Evolutionary conservation across 2,797 vertebrate species (phyloP).

Genomic region (Zenarchopterus dispar): DNA sequence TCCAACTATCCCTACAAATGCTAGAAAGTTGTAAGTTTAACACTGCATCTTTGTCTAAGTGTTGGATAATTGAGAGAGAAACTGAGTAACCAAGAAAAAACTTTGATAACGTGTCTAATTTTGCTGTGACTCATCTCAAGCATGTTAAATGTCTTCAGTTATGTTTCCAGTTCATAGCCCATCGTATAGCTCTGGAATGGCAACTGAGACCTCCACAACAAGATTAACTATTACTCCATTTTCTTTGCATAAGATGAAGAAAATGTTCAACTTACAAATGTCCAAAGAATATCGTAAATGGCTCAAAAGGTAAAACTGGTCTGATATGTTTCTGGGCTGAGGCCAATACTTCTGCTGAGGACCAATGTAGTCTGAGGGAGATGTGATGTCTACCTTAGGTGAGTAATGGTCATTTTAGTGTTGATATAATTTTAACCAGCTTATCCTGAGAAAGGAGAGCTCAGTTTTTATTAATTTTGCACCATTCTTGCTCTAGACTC

Average conservation of each 20-base stretch:
- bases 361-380: slow-evolving; percentile 25
- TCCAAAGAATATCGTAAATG: slow-evolving; percentile 8
- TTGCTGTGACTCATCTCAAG: slow-evolving; percentile 8
- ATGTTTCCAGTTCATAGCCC: not conserved
- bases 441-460: slow-evolving; percentile 26
- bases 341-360: slow-evolving; percentile 13
- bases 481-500: too few species aligned
- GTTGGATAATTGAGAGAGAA: slow-evolving; percentile 6
- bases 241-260: not conserved
- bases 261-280: not conserved
- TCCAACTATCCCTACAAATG: slow-evolving; percentile 27
- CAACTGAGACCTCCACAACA: slow-evolving; percentile 6
- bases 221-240: not conserved
- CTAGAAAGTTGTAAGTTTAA: slow-evolving; percentile 14
- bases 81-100: not conserved
- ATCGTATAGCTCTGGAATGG: not conserved
- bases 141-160: not conserved
- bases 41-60: slow-evolving; percentile 14
- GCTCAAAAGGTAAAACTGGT: slow-evolving; percentile 10
- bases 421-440: slow-evolving; percentile 42
- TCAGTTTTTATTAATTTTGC: slow-evolving; percentile 24
- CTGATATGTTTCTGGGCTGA: slow-evolving; percentile 12
- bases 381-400: slow-evolving; percentile 22
- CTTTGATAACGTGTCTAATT: slow-evolving; percentile 5
- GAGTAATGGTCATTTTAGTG: slow-evolving; percentile 45